phyloP scores from a whole-genome alignment of 1,140 invertebrate species.

The Tetraneura akinire region DNA sequence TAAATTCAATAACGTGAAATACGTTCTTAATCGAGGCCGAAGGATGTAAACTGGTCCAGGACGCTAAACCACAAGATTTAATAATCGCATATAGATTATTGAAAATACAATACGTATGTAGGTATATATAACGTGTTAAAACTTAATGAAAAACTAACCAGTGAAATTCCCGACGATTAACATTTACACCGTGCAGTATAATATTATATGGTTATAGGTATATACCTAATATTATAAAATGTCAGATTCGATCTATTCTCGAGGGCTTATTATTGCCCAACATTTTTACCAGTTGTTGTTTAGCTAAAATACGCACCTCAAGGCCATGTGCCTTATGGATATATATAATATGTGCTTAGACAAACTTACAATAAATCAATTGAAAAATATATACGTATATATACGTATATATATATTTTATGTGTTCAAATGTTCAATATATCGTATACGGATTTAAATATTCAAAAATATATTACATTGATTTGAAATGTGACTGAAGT shows the following conservation, averaged over 20 bases:
- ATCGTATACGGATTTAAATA: neutral
- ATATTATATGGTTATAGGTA: constrained; percentile 7
- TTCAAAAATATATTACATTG: neutral
- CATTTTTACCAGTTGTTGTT: constrained; percentile 30
- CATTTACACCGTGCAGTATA: neutral
- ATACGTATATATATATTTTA: too few relatives aligned
- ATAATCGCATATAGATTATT: constrained; percentile 15
- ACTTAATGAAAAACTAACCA: constrained; percentile 31
- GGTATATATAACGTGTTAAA: neutral
- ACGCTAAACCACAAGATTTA: constrained; percentile 38
- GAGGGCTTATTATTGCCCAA: constrained; percentile 39
- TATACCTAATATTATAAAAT: too few relatives aligned
- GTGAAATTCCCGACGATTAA: constrained; percentile 11
- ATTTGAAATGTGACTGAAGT: neutral
- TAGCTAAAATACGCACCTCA: neutral
- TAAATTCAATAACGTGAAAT: constrained; percentile 29
- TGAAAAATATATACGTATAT: neutral
- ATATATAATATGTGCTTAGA: neutral
- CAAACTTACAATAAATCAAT: neutral
- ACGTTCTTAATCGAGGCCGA: constrained; percentile 1
- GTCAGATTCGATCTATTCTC: constrained; percentile 34
- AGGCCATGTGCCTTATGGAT: constrained; percentile 15
- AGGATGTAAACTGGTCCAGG: constrained; percentile 29
- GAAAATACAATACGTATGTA: neutral
- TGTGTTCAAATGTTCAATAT: neutral